Base-by-base conservation (phyloP, 2,888 invertebrate species). In the Acronicta alni region DNA sequence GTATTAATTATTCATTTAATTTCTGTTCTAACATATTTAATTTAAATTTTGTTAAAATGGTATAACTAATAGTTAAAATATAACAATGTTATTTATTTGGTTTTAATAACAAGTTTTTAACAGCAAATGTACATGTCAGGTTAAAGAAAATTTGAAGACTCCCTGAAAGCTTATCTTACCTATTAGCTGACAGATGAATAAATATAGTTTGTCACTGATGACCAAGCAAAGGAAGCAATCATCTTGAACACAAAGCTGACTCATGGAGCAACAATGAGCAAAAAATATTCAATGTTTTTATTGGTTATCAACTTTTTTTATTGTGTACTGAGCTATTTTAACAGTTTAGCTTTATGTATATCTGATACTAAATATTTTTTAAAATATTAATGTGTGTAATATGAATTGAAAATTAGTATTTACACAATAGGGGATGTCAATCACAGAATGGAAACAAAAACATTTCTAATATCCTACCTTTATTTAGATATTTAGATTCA, bases 161-260 rank as follows among this genome's bases (percentile, higher is more conserved):
- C 51, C 60, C 53, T 49, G 20, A 58, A 47, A 63, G 30, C 49
- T 56, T 45, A 72, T 62, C 49, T 56, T 23, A 47, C 54, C 41
- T 58, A 63, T 55, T 41, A 48, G 66, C 43, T 67, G 59, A 45
- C 49, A 69, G 57, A 47, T 35, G 35, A 53, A 47, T 57, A 54
- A 57, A 57, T 46, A 30, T 57, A 65, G 42, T 58, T 58, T 71
- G 75, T 68, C 70, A 73, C 68, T 67, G 75, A 77, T 80, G 80
- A 81, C 77, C 67, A 67, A 75, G 62, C 69, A 62, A 69, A 83
- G 81, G 82, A 84, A 82, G 79, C 73, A 81, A 77, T 81, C 73
- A 70, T 75, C 78, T 78, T 57, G 58, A 51, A 68, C 60, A 72
- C 59, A 74, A 52, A 63, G 61, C 62, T 77, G 79, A 79, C 71